Percentiles rank a stretch among this genome's conserved stretches.
Conservation (phyloP, 1,140 invertebrate genomes). For the Penaeus indicus region DNA sequence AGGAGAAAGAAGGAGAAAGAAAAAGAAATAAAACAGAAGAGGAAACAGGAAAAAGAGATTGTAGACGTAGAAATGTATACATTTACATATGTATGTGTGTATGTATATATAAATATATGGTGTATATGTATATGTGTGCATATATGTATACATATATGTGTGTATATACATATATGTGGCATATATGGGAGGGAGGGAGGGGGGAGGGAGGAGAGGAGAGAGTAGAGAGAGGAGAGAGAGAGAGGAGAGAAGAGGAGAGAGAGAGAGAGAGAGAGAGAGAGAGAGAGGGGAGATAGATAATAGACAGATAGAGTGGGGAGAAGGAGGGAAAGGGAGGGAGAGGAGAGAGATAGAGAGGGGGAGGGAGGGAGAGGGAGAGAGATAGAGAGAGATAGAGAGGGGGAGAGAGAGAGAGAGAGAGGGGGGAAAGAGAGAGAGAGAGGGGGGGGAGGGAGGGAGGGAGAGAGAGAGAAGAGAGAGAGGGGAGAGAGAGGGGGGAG, state of each 20-base stretch:
- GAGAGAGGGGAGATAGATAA: background rate
- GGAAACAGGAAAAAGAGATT: background rate
- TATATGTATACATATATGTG: background rate
- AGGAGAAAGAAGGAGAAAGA: background rate
- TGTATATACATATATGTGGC: background rate
- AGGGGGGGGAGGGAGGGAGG: constrained; percentile 8
- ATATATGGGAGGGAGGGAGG: constrained; percentile 4
- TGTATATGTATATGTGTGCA: background rate
- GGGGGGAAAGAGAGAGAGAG: no score
- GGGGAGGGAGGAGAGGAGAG: constrained; percentile 9
- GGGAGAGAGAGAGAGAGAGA: constrained; percentile 10
- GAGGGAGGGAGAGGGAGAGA: no score
- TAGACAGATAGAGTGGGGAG: background rate
- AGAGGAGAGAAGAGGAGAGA: background rate
- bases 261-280: background rate
- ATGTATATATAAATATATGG: background rate
- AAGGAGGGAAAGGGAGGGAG: no score
- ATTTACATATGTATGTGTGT: background rate
- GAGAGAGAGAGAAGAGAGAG: constrained; percentile 10
- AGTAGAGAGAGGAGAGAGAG: background rate
- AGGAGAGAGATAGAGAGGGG: no score
- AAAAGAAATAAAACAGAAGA: background rate
- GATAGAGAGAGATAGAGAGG: no score
- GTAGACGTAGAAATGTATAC: background rate
- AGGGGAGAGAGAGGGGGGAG: constrained; percentile 9